Percentiles rank a stretch among this genome's conserved stretches.
phyloP scores from a whole-genome alignment of 2,113 vertebrate species.

The Oryzias javanicus region DNA sequence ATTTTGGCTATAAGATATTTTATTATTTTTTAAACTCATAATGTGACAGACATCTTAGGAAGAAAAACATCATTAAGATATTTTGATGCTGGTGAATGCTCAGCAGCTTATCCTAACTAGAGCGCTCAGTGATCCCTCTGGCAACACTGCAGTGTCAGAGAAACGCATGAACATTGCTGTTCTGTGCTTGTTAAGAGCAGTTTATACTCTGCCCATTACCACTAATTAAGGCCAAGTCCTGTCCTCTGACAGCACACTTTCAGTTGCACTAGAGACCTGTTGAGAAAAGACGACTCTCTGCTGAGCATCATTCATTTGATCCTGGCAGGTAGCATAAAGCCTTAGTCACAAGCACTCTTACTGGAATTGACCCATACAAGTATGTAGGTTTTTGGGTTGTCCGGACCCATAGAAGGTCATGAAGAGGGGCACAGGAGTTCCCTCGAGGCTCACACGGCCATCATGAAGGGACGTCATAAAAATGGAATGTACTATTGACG shows the following conservation, averaged over 20 bases:
- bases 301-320: neutral
- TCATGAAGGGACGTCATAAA: too few relatives aligned
- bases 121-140: neutral
- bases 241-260: constrained; percentile 8
- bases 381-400: too few relatives aligned
- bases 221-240: constrained; percentile 3
- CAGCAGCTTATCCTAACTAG: constrained; percentile 3
- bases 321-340: too few relatives aligned
- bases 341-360: too few relatives aligned
- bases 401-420: too few relatives aligned
- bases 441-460: too few relatives aligned
- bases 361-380: too few relatives aligned
- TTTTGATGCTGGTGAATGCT: constrained; percentile 16
- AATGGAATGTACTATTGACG: too few relatives aligned
- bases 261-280: too few relatives aligned
- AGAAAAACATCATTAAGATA: constrained; percentile 24
- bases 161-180: neutral
- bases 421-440: too few relatives aligned
- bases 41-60: constrained; percentile 17
- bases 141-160: neutral
- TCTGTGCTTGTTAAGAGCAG: neutral
- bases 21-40: neutral
- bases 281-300: constrained; percentile 7
- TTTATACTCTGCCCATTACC: constrained; percentile 15
- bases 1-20: constrained; percentile 18